A percentile compares a stretch with the other conserved stretches of the same genome.
phyloP scores from a whole-genome alignment of 1,140 invertebrate species.

The Micrasema longulum region DNA sequence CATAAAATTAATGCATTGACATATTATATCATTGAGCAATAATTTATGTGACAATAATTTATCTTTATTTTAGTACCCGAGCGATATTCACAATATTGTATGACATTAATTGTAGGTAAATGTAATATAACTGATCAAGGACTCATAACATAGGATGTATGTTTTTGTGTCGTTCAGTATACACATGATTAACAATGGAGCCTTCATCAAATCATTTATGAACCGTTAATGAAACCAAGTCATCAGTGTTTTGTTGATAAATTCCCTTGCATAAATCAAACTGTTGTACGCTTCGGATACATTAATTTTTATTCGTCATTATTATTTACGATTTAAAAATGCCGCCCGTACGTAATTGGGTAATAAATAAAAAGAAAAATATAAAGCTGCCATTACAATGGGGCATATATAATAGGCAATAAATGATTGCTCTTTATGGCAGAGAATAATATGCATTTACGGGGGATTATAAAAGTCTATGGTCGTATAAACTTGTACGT shows the following conservation, averaged over 20 bases:
- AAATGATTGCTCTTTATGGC: conserved; percentile 41
- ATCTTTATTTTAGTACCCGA: no score
- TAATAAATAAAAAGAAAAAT: conserved; percentile 42
- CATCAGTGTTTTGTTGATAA: conserved; percentile 21
- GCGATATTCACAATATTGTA: no score
- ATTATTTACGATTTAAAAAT: conserved; percentile 42
- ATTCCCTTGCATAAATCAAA: conserved; percentile 36
- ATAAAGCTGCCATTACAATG: conserved; percentile 36
- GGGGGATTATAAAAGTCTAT: conserved; percentile 29
- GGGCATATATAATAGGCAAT: conserved; percentile 40
- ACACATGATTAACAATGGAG: background rate
- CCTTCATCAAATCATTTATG: conserved; percentile 17
- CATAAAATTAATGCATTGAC: no score
- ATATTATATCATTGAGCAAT: no score
- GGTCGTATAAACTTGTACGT: conserved; percentile 27
- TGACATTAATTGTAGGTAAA: no score
- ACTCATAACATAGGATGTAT: no score
- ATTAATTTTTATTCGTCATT: conserved; percentile 34
- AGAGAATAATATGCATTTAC: conserved; percentile 38
- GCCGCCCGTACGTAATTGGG: conserved; percentile 37
- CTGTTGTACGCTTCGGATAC: background rate
- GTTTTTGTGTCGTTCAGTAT: no score
- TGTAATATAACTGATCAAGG: no score
- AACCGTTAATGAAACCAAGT: conserved; percentile 26
- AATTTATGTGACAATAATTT: no score